These are phyloP conservation scores for Papilio xuthus DNA, from an alignment of 1,140 invertebrate species.

Conservation along the genomic window DNA sequence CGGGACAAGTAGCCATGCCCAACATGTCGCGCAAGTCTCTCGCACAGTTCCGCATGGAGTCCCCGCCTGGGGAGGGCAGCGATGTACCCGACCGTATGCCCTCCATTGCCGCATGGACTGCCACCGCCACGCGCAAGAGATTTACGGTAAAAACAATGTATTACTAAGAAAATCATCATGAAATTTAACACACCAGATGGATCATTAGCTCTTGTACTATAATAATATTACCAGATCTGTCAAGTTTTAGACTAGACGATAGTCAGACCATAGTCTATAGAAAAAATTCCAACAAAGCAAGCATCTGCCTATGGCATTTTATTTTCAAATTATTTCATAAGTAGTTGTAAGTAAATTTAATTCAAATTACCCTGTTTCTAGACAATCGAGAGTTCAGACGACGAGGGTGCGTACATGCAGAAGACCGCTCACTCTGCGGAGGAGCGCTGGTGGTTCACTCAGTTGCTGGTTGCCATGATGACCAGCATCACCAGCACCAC, in stretches of 20 bases:
- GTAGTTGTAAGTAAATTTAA: too few species aligned
- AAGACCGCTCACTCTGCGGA: slow-evolving; percentile 51
- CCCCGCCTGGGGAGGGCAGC: slow-evolving; percentile 63
- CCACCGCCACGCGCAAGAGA: slow-evolving; percentile 52
- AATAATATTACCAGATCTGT: too few species aligned
- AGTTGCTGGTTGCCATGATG: slow-evolving; percentile 57
- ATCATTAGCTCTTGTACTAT: too few species aligned
- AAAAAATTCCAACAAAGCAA: too few species aligned
- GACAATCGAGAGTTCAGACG: slow-evolving; percentile 72
- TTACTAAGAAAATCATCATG: not conserved
- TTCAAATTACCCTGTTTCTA: slow-evolving; percentile 45
- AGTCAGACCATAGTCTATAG: too few species aligned
- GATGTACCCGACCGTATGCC: slow-evolving; percentile 46
- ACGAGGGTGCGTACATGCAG: slow-evolving; percentile 61
- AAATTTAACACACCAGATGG: too few species aligned
- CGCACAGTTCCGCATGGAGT: slow-evolving; percentile 69
- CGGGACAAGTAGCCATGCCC: slow-evolving; percentile 89
- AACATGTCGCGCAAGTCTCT: slow-evolving; percentile 90
- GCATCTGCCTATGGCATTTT: too few species aligned
- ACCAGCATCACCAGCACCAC: slow-evolving; percentile 59
- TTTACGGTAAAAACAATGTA: slow-evolving; percentile 58
- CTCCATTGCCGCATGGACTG: slow-evolving; percentile 31
- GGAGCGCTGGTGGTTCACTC: slow-evolving; percentile 72
- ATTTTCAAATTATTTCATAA: too few species aligned
- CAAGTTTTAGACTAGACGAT: too few species aligned